phyloP scores from a whole-genome alignment of 2,888 invertebrate species.

The Acanthosoma haemorrhoidale region DNA sequence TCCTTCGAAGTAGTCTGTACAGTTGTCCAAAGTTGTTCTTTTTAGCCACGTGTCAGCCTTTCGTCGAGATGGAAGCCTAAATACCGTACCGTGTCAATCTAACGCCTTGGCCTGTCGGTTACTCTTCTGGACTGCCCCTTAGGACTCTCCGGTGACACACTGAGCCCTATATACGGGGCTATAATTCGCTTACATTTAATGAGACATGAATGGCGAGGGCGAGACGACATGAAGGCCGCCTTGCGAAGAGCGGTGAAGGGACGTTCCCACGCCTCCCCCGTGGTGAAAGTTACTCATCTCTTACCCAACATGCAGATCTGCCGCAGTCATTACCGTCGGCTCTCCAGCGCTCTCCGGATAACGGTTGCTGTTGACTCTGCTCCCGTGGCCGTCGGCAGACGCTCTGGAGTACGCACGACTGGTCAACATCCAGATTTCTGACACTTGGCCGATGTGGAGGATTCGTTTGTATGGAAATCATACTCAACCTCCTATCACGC shows the following conservation, averaged over 20 bases:
- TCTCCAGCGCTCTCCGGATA: background rate
- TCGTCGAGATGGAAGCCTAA: too few species aligned
- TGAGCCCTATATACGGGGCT: background rate
- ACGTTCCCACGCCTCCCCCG: slow-evolving; percentile 33
- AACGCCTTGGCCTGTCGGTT: too few species aligned
- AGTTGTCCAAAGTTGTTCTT: too few species aligned
- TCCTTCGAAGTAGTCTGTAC: too few species aligned
- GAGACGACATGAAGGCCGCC: slow-evolving; percentile 8
- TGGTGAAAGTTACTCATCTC: slow-evolving; percentile 33
- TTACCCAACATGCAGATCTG: slow-evolving; percentile 37
- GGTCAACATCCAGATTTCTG: background rate
- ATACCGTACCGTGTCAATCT: too few species aligned
- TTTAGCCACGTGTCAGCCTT: too few species aligned
- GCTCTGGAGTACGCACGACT: background rate
- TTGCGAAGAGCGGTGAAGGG: slow-evolving; percentile 34
- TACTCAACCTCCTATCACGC: too few species aligned
- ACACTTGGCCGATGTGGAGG: too few species aligned
- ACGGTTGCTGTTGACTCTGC: background rate
- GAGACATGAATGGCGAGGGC: background rate
- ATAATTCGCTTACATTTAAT: slow-evolving; percentile 6
- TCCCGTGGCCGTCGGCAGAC: background rate
- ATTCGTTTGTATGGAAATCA: too few species aligned
- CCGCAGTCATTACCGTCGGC: slow-evolving; percentile 6
- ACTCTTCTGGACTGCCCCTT: too few species aligned
- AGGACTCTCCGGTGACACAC: too few species aligned